Evolutionary conservation across 2,888 invertebrate genomes (phyloP).

Genomic region (Itoplectis maculator): DNA sequence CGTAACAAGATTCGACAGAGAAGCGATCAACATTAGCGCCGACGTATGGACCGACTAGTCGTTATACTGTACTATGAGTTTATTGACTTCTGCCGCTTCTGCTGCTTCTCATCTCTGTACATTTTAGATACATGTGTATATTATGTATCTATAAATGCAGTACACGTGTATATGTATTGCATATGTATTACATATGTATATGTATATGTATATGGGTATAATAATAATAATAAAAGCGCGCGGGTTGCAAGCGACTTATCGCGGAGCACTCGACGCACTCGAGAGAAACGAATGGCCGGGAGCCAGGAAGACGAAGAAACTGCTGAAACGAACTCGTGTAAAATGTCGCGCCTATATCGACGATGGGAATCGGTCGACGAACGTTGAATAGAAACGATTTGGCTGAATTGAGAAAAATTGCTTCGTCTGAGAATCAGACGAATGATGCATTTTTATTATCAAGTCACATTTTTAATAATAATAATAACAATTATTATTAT

Average conservation of each 20-base stretch:
- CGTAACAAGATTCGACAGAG: constrained; percentile 30
- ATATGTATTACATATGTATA: no score
- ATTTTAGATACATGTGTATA: no score
- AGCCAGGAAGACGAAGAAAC: constrained; percentile 41
- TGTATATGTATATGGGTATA: constrained; percentile 21
- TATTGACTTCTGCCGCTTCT: constrained; percentile 47
- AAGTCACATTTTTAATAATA: no score
- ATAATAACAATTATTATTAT: no score
- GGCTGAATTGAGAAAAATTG: no score
- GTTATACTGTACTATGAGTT: constrained; percentile 48
- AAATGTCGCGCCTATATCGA: not conserved
- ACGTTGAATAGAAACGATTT: not conserved
- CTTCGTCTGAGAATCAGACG: no score
- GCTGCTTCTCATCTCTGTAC: no score
- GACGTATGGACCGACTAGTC: constrained; percentile 3
- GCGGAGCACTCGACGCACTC: constrained; percentile 43
- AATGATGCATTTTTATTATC: no score
- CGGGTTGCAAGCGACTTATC: constrained; percentile 10
- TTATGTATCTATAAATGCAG: no score
- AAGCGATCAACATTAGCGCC: constrained; percentile 37
- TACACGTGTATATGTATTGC: no score
- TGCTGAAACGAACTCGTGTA: no score
- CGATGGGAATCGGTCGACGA: not conserved
- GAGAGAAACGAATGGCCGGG: constrained; percentile 50
- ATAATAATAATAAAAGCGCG: not conserved